phyloP scores from a whole-genome alignment of 2,797 vertebrate species.

The Pantherophis vulpinus region DNA sequence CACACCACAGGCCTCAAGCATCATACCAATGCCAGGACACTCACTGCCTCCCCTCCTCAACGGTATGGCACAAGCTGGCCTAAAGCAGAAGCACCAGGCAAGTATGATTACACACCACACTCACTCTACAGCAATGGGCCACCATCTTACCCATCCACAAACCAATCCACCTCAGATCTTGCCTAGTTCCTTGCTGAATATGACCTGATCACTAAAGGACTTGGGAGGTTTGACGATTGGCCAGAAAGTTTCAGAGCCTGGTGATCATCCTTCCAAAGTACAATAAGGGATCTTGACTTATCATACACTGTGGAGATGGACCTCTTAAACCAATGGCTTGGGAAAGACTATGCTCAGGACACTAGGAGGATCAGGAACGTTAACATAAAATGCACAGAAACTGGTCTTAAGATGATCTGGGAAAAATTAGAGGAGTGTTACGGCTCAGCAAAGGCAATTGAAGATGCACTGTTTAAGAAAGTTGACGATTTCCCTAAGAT shows the following conservation, averaged over 20 bases:
- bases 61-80: neutral
- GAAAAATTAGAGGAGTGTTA: neutral
- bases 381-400: neutral
- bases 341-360: neutral
- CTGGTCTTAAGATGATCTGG: neutral
- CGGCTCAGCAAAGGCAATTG: neutral
- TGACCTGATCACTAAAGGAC: too few relatives aligned
- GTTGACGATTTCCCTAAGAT: neutral
- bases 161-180: neutral
- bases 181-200: neutral
- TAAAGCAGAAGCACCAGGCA: neutral
- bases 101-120: neutral
- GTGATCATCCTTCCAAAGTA: neutral
- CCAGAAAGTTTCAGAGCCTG: neutral
- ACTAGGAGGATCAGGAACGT: neutral
- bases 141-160: neutral
- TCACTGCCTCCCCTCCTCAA: neutral
- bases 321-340: neutral
- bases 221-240: too few relatives aligned
- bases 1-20: neutral
- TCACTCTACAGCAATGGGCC: neutral
- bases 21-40: neutral
- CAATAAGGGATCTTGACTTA: neutral
- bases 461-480: neutral
- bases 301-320: neutral